phyloP scores from a whole-genome alignment of 1,140 invertebrate genomes.

The Pantala flavescens region DNA sequence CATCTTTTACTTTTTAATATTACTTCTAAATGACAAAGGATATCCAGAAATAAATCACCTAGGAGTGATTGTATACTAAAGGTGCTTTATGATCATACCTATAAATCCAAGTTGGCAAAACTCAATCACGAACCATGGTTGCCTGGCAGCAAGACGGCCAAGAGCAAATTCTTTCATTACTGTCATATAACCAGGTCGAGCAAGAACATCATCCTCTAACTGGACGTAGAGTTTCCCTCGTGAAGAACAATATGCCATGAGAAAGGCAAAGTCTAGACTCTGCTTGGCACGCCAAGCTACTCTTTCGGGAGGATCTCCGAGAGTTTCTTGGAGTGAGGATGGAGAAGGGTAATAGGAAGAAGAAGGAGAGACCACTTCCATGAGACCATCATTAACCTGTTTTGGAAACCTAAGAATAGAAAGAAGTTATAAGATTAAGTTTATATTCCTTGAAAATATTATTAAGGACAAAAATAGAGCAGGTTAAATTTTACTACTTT shows the following conservation, averaged over 20 bases:
- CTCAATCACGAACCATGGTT: slow-evolving; percentile 83
- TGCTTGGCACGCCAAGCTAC: slow-evolving; percentile 94
- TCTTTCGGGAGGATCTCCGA: slow-evolving; percentile 79
- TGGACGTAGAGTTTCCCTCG: slow-evolving; percentile 74
- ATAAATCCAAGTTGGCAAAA: slow-evolving; percentile 92
- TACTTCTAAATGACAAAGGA: too few relatives aligned
- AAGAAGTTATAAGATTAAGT: slow-evolving; percentile 20
- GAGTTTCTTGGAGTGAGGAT: slow-evolving; percentile 58
- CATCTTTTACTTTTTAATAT: too few relatives aligned
- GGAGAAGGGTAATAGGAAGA: slow-evolving; percentile 83
- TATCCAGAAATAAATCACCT: too few relatives aligned
- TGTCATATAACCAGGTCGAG: slow-evolving; percentile 73
- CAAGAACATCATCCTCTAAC: slow-evolving; percentile 91
- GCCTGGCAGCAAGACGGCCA: slow-evolving; percentile 58
- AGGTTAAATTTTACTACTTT: neutral
- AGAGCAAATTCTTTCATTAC: slow-evolving; percentile 84
- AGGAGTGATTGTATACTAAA: too few relatives aligned
- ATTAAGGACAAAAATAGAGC: neutral
- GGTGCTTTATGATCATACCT: slow-evolving; percentile 39
- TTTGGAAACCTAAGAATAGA: slow-evolving; percentile 57
- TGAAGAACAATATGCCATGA: slow-evolving; percentile 88
- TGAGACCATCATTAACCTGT: slow-evolving; percentile 63
- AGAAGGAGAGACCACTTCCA: slow-evolving; percentile 83
- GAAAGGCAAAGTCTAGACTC: slow-evolving; percentile 88
- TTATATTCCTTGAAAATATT: slow-evolving; percentile 12